Percentiles rank a stretch among this genome's conserved stretches.
phyloP scores from a whole-genome alignment of 1,140 invertebrate species.

The Lutraria rhynchaena region DNA sequence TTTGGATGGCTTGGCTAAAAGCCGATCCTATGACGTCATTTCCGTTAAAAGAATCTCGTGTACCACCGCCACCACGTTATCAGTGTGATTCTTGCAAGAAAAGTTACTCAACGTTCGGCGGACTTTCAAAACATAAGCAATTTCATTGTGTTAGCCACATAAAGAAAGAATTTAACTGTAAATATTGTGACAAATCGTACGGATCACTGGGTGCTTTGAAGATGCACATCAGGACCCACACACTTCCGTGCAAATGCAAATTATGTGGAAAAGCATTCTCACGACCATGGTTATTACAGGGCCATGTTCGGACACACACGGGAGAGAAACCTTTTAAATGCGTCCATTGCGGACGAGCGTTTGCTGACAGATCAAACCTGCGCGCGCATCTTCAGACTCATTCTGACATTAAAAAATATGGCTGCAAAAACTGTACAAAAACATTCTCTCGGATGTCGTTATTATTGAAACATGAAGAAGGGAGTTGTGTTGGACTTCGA shows the following conservation, averaged over 20 bases:
- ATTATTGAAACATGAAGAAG: slow-evolving; percentile 95
- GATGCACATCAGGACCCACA: slow-evolving; percentile 99
- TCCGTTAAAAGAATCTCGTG: slow-evolving; percentile 37
- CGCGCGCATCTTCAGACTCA: slow-evolving; percentile 98
- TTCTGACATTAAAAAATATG: slow-evolving; percentile 98
- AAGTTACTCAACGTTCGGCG: slow-evolving; percentile 97
- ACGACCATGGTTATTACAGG: slow-evolving; percentile 76
- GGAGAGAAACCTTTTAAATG: slow-evolving; percentile 79
- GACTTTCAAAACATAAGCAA: slow-evolving; percentile 96
- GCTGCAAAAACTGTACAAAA: slow-evolving; percentile 94
- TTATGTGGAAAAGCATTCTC: slow-evolving; percentile 89
- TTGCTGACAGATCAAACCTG: slow-evolving; percentile 97
- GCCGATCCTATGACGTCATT: slow-evolving; percentile 21
- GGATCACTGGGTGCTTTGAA: slow-evolving; percentile 97
- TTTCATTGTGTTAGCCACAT: slow-evolving; percentile 95
- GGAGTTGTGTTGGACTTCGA: slow-evolving; percentile 83
- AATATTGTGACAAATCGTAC: slow-evolving; percentile 98
- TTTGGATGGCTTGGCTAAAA: slow-evolving; percentile 47
- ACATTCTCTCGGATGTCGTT: slow-evolving; percentile 99
- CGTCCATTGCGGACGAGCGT: slow-evolving; percentile 94
- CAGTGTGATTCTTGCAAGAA: slow-evolving; percentile 96
- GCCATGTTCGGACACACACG: slow-evolving; percentile 78
- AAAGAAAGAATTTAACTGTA: slow-evolving; percentile 97
- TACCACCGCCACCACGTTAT: slow-evolving; percentile 86
- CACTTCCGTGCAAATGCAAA: slow-evolving; percentile 97